Evolutionary conservation across 2,888 invertebrate species (phyloP).

Genomic region (Philhelius pedissequus): DNA sequence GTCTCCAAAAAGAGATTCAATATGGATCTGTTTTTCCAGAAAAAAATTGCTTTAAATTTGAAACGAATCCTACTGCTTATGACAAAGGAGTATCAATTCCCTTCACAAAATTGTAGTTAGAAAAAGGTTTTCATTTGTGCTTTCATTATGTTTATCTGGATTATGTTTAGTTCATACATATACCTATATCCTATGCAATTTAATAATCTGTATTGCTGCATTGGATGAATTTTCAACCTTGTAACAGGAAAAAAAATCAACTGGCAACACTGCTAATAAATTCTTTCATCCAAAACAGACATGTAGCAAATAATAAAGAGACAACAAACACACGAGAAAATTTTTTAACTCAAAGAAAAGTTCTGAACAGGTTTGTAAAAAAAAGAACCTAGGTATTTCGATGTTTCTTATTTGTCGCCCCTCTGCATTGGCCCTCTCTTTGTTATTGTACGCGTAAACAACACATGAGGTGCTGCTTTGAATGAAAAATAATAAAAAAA

Average conservation of each 20-base stretch:
- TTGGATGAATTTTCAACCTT: neutral
- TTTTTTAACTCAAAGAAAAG: constrained; percentile 1
- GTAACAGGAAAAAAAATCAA: neutral
- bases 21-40: no score
- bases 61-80: no score
- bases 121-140: no score
- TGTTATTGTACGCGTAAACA: constrained; percentile 25
- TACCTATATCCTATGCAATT: no score
- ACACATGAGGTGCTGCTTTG: constrained; percentile 44
- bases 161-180: no score
- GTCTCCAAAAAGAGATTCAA: no score
- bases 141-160: no score
- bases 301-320: neutral
- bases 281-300: constrained; percentile 16
- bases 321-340: constrained; percentile 8
- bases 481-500: constrained; percentile 36
- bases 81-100: no score
- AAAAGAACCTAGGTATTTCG: neutral
- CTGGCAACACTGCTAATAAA: constrained; percentile 48
- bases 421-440: neutral
- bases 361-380: constrained; percentile 15
- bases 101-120: no score
- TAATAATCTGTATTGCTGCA: neutral
- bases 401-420: constrained; percentile 16
- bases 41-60: no score